These are phyloP conservation scores for Cataglyphis livida DNA, from an alignment of 2,888 invertebrate species.

Conservation along the genomic window DNA sequence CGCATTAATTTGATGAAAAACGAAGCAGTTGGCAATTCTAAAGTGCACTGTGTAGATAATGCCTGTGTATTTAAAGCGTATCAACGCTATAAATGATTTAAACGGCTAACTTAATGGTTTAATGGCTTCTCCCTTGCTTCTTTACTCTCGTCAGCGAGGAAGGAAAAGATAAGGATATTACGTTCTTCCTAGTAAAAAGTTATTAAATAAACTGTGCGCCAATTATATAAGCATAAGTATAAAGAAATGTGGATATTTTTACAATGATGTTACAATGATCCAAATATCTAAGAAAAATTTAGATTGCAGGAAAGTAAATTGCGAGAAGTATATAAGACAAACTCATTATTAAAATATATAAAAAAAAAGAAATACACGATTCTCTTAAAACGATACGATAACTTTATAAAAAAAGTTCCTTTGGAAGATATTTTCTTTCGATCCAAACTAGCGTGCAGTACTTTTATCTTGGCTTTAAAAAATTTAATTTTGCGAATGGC, in stretches of 20 bases:
- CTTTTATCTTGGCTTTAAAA: too few relatives aligned
- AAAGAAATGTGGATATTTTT: neutral
- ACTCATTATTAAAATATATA: neutral
- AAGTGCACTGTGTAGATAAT: neutral
- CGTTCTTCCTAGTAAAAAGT: neutral
- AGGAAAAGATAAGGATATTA: constrained; percentile 4
- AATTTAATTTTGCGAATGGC: too few relatives aligned
- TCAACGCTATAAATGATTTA: constrained; percentile 7
- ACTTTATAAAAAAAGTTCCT: neutral
- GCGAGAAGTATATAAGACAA: neutral
- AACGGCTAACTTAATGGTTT: constrained; percentile 22
- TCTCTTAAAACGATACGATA: neutral
- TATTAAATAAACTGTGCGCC: neutral
- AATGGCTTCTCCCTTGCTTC: constrained; percentile 8
- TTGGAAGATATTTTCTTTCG: too few relatives aligned
- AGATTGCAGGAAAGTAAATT: neutral
- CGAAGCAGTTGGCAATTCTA: neutral
- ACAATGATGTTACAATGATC: neutral
- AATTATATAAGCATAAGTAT: neutral
- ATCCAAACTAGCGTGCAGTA: too few relatives aligned
- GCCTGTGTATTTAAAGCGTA: constrained; percentile 7
- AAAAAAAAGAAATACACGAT: neutral
- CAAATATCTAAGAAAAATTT: neutral
- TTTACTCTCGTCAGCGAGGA: neutral
- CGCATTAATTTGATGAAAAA: neutral